These are phyloP conservation scores for Yponomeuta sedellus DNA, from an alignment of 2,888 invertebrate genomes.

Conservation along the genomic window DNA sequence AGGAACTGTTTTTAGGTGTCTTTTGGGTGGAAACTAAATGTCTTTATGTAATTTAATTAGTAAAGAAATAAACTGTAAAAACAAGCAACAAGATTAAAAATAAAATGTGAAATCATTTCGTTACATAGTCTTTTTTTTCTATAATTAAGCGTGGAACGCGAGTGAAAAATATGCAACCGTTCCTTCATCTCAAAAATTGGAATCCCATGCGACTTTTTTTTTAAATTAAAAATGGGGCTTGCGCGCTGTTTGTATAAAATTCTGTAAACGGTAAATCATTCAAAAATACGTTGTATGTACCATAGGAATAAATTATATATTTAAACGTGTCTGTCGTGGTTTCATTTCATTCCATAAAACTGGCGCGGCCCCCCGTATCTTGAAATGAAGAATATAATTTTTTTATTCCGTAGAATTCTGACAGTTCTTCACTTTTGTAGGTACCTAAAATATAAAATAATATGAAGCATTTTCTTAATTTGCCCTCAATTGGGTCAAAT, in stretches of 20 bases:
- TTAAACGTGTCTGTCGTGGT: constrained; percentile 41
- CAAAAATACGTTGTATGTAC: constrained; percentile 57
- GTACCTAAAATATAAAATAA: too few relatives aligned
- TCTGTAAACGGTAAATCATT: constrained; percentile 50
- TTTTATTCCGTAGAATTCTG: too few relatives aligned
- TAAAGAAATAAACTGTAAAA: constrained; percentile 24
- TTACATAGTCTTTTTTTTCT: background rate
- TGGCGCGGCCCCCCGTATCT: too few relatives aligned
- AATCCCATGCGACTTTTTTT: constrained; percentile 3
- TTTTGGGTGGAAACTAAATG: constrained; percentile 23
- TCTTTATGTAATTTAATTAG: constrained; percentile 43
- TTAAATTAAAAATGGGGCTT: constrained; percentile 26
- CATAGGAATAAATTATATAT: constrained; percentile 76
- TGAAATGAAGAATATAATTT: too few relatives aligned
- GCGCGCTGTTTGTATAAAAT: constrained; percentile 19
- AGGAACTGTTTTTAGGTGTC: background rate
- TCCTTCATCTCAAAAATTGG: background rate
- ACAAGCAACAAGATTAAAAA: constrained; percentile 15
- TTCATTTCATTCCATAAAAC: background rate
- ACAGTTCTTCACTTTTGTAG: too few relatives aligned
- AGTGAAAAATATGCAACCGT: constrained; percentile 14
- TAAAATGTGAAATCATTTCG: background rate
- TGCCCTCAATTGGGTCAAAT: too few relatives aligned
- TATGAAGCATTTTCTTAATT: too few relatives aligned
- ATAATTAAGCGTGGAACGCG: constrained; percentile 40